Evolutionary conservation across 2,113 vertebrate genomes (phyloP).

Genomic region (Enhydra lutris): DNA sequence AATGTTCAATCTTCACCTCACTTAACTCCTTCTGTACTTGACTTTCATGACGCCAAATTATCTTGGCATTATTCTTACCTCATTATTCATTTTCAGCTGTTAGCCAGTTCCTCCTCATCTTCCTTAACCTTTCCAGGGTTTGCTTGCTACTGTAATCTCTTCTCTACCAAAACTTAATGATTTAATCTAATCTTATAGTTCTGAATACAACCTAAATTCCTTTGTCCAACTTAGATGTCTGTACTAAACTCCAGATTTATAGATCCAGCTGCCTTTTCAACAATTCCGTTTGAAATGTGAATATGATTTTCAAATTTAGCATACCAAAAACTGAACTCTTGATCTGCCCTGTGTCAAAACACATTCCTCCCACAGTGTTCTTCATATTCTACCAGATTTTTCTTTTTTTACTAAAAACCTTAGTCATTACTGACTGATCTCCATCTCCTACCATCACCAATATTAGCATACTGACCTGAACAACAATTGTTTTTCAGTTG

Average conservation of each 20-base stretch:
- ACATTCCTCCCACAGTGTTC: background rate
- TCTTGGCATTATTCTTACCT: background rate
- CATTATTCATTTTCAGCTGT: background rate
- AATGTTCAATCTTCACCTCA: background rate
- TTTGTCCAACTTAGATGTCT: background rate
- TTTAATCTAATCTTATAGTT: background rate
- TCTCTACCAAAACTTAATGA: background rate
- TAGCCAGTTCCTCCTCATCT: background rate
- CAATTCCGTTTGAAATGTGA: background rate
- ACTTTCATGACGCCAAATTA: background rate
- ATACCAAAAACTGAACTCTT: background rate
- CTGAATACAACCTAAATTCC: background rate
- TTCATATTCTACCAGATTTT: background rate
- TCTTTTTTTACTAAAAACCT: background rate
- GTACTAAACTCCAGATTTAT: background rate
- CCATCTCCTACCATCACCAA: background rate
- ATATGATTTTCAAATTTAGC: background rate
- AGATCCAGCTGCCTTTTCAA: background rate
- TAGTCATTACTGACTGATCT: background rate
- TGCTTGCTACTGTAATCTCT: background rate
- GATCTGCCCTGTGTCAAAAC: background rate
- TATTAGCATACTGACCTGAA: background rate
- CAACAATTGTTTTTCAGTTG: background rate
- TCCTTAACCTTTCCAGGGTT: background rate
- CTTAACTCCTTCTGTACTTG: background rate